phyloP scores from a whole-genome alignment of 2,888 invertebrate genomes.

The Idaea straminata region DNA sequence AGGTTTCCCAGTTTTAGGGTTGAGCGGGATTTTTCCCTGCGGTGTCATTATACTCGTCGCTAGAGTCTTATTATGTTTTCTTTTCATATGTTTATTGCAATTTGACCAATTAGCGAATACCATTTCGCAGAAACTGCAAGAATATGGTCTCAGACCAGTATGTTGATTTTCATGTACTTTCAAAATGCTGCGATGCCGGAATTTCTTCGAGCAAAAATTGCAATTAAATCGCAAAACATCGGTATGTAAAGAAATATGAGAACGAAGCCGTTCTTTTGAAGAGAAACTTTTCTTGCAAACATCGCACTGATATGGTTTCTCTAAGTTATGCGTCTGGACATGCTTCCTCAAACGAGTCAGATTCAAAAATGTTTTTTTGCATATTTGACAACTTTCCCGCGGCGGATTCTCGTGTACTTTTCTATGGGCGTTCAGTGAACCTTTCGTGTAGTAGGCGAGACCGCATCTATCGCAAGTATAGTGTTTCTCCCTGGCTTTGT shows the following conservation, averaged over 20 bases:
- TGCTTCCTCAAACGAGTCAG: conserved; percentile 15
- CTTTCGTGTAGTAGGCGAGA: not conserved
- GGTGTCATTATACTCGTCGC: conserved; percentile 22
- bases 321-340: conserved; percentile 14
- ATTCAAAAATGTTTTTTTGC: conserved; percentile 15
- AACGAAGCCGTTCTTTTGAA: conserved; percentile 15
- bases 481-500: conserved; percentile 84
- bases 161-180: conserved; percentile 24
- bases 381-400: conserved; percentile 13
- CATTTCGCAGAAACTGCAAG: conserved; percentile 22
- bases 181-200: conserved; percentile 15
- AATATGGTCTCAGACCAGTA: conserved; percentile 25
- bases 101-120: conserved; percentile 29
- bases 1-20: conserved; percentile 18
- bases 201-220: conserved; percentile 12
- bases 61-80: conserved; percentile 22
- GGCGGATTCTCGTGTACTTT: not conserved
- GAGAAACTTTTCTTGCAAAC: conserved; percentile 12
- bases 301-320: conserved; percentile 18
- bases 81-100: conserved; percentile 31
- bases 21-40: conserved; percentile 18
- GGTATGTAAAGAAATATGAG: conserved; percentile 17
- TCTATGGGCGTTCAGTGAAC: not conserved
- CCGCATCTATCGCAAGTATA: conserved; percentile 66
- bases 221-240: conserved; percentile 12